Evolutionary conservation across 1,140 invertebrate species (phyloP).

Genomic region (Drosophila sp.): DNA sequence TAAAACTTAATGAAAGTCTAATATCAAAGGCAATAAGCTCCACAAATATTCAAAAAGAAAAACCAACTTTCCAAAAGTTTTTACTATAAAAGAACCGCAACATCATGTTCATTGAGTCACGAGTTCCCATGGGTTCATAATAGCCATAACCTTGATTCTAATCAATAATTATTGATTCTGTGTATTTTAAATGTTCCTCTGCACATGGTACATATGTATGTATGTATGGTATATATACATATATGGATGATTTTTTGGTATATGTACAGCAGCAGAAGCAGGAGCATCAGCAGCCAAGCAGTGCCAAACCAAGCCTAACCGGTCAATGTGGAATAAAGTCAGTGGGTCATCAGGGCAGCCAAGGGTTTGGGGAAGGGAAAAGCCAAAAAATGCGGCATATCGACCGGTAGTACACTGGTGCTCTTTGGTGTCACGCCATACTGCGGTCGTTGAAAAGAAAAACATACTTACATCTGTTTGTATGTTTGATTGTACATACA

Average conservation of each 20-base stretch:
- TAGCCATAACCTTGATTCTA: conserved; percentile 8
- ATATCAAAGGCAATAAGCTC: too few relatives aligned
- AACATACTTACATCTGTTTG: conserved; percentile 17
- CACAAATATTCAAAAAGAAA: too few relatives aligned
- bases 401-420: conserved; percentile 46
- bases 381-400: conserved; percentile 69
- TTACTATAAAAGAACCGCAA: too few relatives aligned
- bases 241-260: neutral
- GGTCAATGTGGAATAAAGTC: conserved; percentile 37
- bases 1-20: too few relatives aligned
- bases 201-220: neutral
- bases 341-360: conserved; percentile 13
- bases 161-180: conserved; percentile 12
- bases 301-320: conserved; percentile 6
- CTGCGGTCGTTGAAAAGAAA: conserved; percentile 50
- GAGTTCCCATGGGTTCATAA: neutral
- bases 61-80: too few relatives aligned
- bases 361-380: conserved; percentile 19
- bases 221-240: neutral
- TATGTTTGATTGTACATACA: neutral
- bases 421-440: conserved; percentile 46
- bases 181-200: neutral
- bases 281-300: neutral
- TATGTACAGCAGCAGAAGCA: too few relatives aligned
- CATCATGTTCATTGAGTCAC: neutral